Conservation (phyloP, 2,888 invertebrate genomes). For the Sphinx pinastri region DNA sequence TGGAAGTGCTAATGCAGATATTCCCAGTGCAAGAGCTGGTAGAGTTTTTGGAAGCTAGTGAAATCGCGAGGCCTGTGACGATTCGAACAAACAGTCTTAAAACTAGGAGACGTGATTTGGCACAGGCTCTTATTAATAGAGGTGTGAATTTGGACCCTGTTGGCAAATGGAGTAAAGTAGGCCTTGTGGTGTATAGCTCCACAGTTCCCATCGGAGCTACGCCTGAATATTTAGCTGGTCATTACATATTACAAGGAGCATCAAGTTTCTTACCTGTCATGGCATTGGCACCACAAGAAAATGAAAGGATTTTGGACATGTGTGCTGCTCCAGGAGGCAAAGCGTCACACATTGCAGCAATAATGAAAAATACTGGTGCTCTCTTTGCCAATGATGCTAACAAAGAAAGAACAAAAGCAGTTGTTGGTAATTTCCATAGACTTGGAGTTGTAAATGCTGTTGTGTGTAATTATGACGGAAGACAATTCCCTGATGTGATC, state of each 20-base stretch:
- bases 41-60: constrained; percentile 98
- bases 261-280: constrained; percentile 98
- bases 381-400: constrained; percentile 98
- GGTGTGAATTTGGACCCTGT: constrained; percentile 99
- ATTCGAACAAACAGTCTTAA: constrained; percentile 98
- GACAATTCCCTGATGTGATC: constrained; percentile 92
- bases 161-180: constrained; percentile 99
- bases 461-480: constrained; percentile 94
- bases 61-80: constrained; percentile 96
- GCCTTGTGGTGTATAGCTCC: constrained; percentile 97
- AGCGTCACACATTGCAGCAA: constrained; percentile 97
- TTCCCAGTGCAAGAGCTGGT: constrained; percentile 94
- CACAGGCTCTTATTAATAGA: constrained; percentile 96
- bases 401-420: constrained; percentile 93
- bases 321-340: constrained; percentile 99
- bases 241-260: constrained; percentile 98
- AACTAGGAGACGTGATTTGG: constrained; percentile 94
- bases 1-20: constrained; percentile 95
- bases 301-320: constrained; percentile 97
- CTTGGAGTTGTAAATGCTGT: constrained; percentile 97
- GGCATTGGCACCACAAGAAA: constrained; percentile 98
- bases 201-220: constrained; percentile 99
- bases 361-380: constrained; percentile 99
- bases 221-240: constrained; percentile 99
- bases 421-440: constrained; percentile 98